Percentiles rank a stretch among this genome's conserved stretches.
Conservation (phyloP, 1,140 invertebrate genomes). For the Aphelinus atriplicis region DNA sequence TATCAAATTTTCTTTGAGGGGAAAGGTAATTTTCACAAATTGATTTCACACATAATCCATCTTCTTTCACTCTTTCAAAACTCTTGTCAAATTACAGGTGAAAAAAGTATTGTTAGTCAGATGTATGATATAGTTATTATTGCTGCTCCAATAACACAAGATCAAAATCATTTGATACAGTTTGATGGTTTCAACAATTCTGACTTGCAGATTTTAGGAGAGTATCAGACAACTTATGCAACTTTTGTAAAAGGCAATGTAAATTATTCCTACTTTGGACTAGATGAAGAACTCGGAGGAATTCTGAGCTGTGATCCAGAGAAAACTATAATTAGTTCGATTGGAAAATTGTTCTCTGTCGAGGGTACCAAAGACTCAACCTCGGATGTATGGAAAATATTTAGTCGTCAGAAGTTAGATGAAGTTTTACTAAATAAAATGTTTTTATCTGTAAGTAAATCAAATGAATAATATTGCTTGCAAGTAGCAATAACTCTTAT, state of each 20-base stretch:
- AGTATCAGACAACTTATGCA: constrained; percentile 70
- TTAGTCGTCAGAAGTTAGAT: constrained; percentile 65
- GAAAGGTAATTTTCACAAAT: background rate
- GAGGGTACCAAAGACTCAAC: constrained; percentile 45
- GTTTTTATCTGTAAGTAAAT: constrained; percentile 63
- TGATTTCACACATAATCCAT: no score
- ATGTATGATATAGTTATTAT: constrained; percentile 72
- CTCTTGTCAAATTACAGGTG: constrained; percentile 45
- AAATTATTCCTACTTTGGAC: constrained; percentile 64
- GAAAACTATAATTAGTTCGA: constrained; percentile 57
- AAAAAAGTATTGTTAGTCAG: constrained; percentile 40
- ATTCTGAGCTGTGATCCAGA: constrained; percentile 67
- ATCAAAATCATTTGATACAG: constrained; percentile 53
- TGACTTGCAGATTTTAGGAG: constrained; percentile 50
- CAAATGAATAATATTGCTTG: no score
- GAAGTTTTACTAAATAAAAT: constrained; percentile 60
- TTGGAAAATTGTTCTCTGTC: constrained; percentile 62
- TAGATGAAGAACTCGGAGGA: constrained; percentile 53
- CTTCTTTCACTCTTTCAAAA: background rate
- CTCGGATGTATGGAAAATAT: constrained; percentile 70
- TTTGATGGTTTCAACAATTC: constrained; percentile 56
- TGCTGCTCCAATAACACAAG: constrained; percentile 68
- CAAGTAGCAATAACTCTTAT: no score
- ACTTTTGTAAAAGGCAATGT: constrained; percentile 70
- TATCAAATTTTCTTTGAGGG: constrained; percentile 34